These are phyloP conservation scores for Cataglyphis cursor DNA, from an alignment of 2,888 invertebrate genomes.

Conservation along the genomic window DNA sequence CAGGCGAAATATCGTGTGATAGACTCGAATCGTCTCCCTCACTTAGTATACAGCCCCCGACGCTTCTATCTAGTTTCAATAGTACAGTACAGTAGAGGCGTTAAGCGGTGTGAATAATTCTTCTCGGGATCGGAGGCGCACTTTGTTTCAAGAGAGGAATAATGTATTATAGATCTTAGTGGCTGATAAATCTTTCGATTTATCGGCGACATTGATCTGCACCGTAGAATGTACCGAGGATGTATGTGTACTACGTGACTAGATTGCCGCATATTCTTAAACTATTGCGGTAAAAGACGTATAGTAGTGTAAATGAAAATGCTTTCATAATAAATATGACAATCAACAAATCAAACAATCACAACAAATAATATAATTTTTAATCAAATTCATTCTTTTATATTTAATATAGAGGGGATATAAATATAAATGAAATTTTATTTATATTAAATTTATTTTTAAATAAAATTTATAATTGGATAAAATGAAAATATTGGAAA, in stretches of 20 bases:
- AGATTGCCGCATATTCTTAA: slow-evolving; percentile 32
- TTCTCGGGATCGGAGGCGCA: slow-evolving; percentile 45
- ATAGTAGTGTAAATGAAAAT: neutral
- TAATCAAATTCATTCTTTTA: neutral
- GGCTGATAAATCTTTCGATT: slow-evolving; percentile 55
- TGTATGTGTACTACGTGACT: slow-evolving; percentile 50
- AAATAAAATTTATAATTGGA: neutral
- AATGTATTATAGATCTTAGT: slow-evolving; percentile 52
- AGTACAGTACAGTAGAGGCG: slow-evolving; percentile 43
- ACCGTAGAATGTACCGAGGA: slow-evolving; percentile 13
- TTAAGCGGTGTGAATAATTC: slow-evolving; percentile 54
- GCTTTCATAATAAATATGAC: neutral
- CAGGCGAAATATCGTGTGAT: slow-evolving; percentile 32
- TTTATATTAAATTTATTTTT: neutral
- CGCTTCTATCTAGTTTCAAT: slow-evolving; percentile 25
- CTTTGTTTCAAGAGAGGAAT: slow-evolving; percentile 40
- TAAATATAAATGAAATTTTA: neutral
- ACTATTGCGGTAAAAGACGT: neutral
- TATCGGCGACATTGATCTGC: slow-evolving; percentile 56
- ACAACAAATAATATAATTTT: neutral
- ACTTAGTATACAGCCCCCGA: slow-evolving; percentile 10
- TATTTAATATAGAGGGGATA: neutral
- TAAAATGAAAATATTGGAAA: neutral
- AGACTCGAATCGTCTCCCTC: slow-evolving; percentile 42
- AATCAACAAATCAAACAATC: neutral